A percentile compares a stretch with the other conserved stretches of the same genome.
phyloP scores from a whole-genome alignment of 2,113 vertebrate species.

The Aptenodytes forsteri region DNA sequence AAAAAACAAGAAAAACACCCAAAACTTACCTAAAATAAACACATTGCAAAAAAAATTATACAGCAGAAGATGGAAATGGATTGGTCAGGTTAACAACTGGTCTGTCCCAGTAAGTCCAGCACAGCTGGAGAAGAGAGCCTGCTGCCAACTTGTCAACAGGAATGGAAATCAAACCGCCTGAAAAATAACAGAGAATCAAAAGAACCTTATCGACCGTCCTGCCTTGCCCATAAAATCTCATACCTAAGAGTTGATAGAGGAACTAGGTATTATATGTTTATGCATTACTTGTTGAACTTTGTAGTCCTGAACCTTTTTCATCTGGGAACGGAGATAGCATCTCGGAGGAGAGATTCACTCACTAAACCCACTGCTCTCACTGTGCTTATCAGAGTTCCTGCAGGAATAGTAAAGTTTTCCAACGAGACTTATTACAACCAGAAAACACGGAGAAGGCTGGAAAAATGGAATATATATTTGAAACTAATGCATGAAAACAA shows the following conservation, averaged over 20 bases:
- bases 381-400: background rate
- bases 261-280: background rate
- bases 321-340: background rate
- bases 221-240: background rate
- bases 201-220: background rate
- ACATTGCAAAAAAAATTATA: background rate
- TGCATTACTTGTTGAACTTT: background rate
- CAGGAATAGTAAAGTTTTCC: background rate
- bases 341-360: background rate
- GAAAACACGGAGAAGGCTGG: background rate
- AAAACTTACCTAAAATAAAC: background rate
- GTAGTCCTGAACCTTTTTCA: background rate
- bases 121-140: background rate
- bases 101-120: background rate
- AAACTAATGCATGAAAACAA: background rate
- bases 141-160: background rate
- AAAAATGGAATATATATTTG: background rate
- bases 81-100: background rate
- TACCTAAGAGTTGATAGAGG: background rate
- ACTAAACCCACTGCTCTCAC: background rate
- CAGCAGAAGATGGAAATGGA: background rate
- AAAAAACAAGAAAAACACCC: background rate
- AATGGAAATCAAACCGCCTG: background rate
- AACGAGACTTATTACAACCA: background rate
- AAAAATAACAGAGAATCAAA: background rate